Conservation (phyloP, 2,888 invertebrate species). For the Nemoura dubitans region DNA sequence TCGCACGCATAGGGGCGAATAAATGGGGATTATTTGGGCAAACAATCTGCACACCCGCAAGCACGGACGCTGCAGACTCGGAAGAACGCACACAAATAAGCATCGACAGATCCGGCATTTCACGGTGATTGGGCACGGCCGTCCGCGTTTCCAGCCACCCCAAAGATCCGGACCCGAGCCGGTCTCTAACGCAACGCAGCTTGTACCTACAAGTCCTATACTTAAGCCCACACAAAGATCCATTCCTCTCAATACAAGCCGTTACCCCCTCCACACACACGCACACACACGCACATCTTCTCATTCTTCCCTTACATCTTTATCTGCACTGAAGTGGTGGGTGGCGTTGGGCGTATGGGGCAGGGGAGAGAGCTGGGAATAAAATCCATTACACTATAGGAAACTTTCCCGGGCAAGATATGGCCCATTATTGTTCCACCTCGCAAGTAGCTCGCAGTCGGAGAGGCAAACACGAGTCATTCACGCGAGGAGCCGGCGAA, state of each 20-base stretch:
- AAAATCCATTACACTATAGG: conserved; percentile 20
- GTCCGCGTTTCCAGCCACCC: neutral
- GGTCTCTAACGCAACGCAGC: neutral
- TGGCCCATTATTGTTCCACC: conserved; percentile 14
- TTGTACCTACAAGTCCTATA: neutral
- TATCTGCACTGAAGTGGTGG: neutral
- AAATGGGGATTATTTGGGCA: neutral
- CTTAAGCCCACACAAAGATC: conserved; percentile 7
- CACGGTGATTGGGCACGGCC: neutral
- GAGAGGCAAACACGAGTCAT: conserved; percentile 12
- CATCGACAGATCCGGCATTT: neutral
- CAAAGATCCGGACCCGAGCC: neutral
- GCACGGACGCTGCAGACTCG: neutral
- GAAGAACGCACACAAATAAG: neutral
- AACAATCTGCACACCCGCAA: too few species aligned
- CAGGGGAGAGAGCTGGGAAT: neutral
- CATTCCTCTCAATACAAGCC: conserved; percentile 2
- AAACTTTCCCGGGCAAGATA: conserved; percentile 28
- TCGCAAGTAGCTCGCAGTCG: neutral
- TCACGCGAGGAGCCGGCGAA: neutral
- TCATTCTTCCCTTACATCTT: neutral
- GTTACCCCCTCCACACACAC: neutral
- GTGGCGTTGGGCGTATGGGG: neutral
- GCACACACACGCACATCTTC: neutral
- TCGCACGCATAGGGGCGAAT: neutral